These are phyloP conservation scores for Clarias laeviceps DNA, from an alignment of 2,797 vertebrate species.

Conservation along the genomic window DNA sequence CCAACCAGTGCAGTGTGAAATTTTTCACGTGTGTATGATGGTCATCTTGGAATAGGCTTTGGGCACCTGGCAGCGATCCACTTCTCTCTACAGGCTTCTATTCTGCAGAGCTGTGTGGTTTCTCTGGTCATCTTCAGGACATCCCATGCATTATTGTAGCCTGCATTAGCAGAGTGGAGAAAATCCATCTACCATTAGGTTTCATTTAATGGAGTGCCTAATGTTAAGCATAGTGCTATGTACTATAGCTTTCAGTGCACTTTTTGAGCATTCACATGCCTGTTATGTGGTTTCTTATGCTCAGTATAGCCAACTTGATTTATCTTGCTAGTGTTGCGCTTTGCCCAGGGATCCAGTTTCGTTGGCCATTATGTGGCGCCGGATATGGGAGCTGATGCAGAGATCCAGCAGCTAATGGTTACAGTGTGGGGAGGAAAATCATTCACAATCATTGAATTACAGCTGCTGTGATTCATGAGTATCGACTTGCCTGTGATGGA, in stretches of 20 bases:
- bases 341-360: conserved; percentile 73
- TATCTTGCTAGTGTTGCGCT: conserved; percentile 63
- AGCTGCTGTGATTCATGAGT: conserved; percentile 77
- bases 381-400: conserved; percentile 71
- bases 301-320: conserved; percentile 67
- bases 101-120: conserved; percentile 50
- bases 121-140: conserved; percentile 49
- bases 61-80: conserved; percentile 57
- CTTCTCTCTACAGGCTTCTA: conserved; percentile 53
- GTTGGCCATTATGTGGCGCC: conserved; percentile 75
- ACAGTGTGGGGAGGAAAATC: conserved; percentile 74
- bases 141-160: conserved; percentile 9
- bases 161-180: neutral
- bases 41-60: conserved; percentile 50
- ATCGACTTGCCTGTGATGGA: conserved; percentile 71
- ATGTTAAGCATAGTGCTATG: conserved; percentile 31
- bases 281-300: conserved; percentile 59
- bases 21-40: conserved; percentile 43
- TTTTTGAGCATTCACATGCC: conserved; percentile 60
- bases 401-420: conserved; percentile 78
- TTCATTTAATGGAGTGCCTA: conserved; percentile 40
- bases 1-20: conserved; percentile 29
- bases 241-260: conserved; percentile 46
- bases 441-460: conserved; percentile 80
- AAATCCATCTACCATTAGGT: conserved; percentile 53